Base-by-base conservation (phyloP, 2,888 invertebrate species). In the Disparrhopalites patrizii region DNA sequence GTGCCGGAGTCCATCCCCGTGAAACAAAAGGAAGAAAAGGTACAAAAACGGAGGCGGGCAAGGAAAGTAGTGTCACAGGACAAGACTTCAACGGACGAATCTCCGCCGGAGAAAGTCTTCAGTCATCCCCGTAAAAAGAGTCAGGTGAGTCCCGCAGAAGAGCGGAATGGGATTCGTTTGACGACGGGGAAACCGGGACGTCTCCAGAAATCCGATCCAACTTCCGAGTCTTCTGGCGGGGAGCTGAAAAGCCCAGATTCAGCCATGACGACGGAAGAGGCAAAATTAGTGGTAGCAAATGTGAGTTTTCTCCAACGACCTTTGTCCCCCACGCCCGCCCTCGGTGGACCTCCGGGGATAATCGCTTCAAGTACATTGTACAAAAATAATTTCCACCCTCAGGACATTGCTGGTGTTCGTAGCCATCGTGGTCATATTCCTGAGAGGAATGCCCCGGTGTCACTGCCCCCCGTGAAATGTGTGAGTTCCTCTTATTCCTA, bases 211-310 rank as follows among this genome's bases (percentile, higher is more conserved):
- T n/a, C 27, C 8, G 18, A 25, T 38, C 36, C 51, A 33, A 47
- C 18, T 25, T 15, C 51, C 18, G 43, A 15, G 13, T 25, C 28
- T 15, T 18, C 43, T 30, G 25, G 20, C 10, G 47, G 23, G 18
- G 40, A 38, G 30, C 8, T n/a, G 13, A 30, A 10, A 1, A 27
- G 43, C 1, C 8, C 38, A 23, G 28, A 50, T 3, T 56, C 18
- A 51, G 33, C 8, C 25, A 50, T 23, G 20, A 50, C 27, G 61
- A 43, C 57, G n/a, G 68, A 70, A 25, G 57, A 67, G 52, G 68
- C 70, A 43, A 72, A 71, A 60, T 58, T 75, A 18, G 75, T 75
- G 0, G 74, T 75, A 18, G 74, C 72, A 10, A 73, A 73, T 56
- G 70, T 75, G 8, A 57, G 69, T 10, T 74, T 69, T 51, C 61